Percentiles rank a stretch among this genome's conserved stretches.
Conservation (phyloP, 2,888 invertebrate species). For the Cremastinae sp. region DNA sequence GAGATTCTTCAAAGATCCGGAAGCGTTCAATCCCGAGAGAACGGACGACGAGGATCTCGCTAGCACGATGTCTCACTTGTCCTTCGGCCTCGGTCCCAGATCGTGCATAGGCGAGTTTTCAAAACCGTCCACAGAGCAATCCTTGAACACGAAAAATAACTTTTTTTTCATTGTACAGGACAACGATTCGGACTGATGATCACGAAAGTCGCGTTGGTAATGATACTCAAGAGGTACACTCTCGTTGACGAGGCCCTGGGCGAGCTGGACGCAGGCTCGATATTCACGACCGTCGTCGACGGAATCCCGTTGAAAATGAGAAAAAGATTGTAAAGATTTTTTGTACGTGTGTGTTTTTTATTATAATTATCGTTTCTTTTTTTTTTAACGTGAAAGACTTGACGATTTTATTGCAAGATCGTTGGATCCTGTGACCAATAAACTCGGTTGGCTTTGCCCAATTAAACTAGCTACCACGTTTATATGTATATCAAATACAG, state of each 20-base stretch:
- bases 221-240: slow-evolving; percentile 65
- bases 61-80: slow-evolving; percentile 61
- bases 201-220: slow-evolving; percentile 67
- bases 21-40: slow-evolving; percentile 68
- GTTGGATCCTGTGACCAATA: slow-evolving; percentile 57
- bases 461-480: slow-evolving; percentile 56
- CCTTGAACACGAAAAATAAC: slow-evolving; percentile 5
- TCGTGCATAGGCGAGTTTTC: slow-evolving; percentile 69
- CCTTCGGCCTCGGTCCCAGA: slow-evolving; percentile 73
- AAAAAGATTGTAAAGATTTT: slow-evolving; percentile 49
- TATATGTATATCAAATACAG: slow-evolving; percentile 58
- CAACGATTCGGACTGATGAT: slow-evolving; percentile 69
- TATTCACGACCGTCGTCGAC: slow-evolving; percentile 66
- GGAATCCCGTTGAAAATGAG: slow-evolving; percentile 66
- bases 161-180: slow-evolving; percentile 60
- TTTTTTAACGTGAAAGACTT: slow-evolving; percentile 49
- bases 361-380: neutral
- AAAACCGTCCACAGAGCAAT: no score
- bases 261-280: slow-evolving; percentile 60
- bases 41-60: slow-evolving; percentile 60
- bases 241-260: slow-evolving; percentile 57
- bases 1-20: slow-evolving; percentile 67
- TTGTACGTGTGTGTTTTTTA: neutral
- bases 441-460: slow-evolving; percentile 49
- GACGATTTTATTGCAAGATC: slow-evolving; percentile 63